A percentile compares a stretch with the other conserved stretches of the same genome.
phyloP scores from a whole-genome alignment of 1,140 invertebrate species.

The Drosophila bocki region DNA sequence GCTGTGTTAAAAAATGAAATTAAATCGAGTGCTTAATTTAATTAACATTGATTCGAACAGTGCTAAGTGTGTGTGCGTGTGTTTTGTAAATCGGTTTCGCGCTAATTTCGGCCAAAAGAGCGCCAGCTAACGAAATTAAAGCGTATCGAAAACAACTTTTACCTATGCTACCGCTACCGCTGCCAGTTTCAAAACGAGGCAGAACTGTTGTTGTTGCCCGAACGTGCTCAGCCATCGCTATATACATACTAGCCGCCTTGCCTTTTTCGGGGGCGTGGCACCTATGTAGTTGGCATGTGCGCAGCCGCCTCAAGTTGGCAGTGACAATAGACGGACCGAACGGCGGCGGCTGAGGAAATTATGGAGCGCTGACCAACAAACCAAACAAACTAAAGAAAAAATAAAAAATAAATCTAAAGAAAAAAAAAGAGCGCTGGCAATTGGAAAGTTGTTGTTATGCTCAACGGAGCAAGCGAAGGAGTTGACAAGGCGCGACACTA shows the following conservation, averaged over 20 bases:
- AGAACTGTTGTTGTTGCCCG: slow-evolving; percentile 53
- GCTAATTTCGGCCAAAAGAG: slow-evolving; percentile 57
- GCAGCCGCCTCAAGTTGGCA: slow-evolving; percentile 52
- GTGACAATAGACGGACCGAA: slow-evolving; percentile 51
- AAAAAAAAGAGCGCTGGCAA: slow-evolving; percentile 32
- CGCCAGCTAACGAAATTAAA: slow-evolving; percentile 47
- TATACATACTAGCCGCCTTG: slow-evolving; percentile 10
- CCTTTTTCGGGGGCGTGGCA: slow-evolving; percentile 58
- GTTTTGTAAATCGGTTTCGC: slow-evolving; percentile 39
- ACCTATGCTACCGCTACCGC: slow-evolving; percentile 48
- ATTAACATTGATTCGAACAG: slow-evolving; percentile 40
- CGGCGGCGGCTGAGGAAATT: slow-evolving; percentile 61
- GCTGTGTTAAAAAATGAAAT: slow-evolving; percentile 50
- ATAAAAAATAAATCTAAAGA: slow-evolving; percentile 10
- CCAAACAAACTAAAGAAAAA: slow-evolving; percentile 32
- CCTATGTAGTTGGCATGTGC: slow-evolving; percentile 56
- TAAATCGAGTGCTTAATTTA: slow-evolving; percentile 27
- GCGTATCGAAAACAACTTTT: slow-evolving; percentile 78
- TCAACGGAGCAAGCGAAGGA: slow-evolving; percentile 50
- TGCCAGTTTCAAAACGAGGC: slow-evolving; percentile 54
- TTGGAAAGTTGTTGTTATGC: slow-evolving; percentile 79
- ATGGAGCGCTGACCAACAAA: slow-evolving; percentile 69
- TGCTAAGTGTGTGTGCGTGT: slow-evolving; percentile 24
- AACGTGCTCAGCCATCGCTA: slow-evolving; percentile 25
- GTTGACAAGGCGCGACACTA: slow-evolving; percentile 17